Base-by-base conservation (phyloP, 2,888 invertebrate genomes). In the Cheiracanthium punctorium region DNA sequence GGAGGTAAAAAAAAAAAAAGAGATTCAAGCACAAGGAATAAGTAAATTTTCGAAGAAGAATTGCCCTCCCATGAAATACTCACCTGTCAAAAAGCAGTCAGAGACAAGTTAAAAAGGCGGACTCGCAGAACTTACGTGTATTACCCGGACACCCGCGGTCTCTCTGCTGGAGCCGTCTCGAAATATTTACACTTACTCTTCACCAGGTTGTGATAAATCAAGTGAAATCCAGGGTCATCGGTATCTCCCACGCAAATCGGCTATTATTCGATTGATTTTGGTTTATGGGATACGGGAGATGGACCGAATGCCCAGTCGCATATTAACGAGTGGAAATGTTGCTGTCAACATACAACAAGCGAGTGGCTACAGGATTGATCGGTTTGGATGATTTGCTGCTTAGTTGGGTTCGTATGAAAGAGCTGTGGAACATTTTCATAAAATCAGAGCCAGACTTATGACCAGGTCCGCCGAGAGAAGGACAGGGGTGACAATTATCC, bases 131-230 rank as follows among this genome's bases (percentile, higher is more conserved):
- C 17, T 24, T 80, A 20, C 85, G 71, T 75, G 80, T 43, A 71
- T 75, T 82, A 76, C 76, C 72, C 10, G 41, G 32, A 70, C 75
- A 58, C 80, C 80, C 30, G 37, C 30, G 0, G 85, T 1, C 24
- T 48, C 76, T 28, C 82, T 29, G 71, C 72, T 32, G 24, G 82
- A 75, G 75, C 85, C 71, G 75, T 86, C 85, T 71, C 32, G 80
- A 75, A 86, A 86, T 86, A 86, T 86, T 86, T 86, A 86, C 85
- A 75, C 85, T 80, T 86, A 75, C 80, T 86, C 85, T 80, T 86
- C 85, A 86, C 85, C 85, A 86, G 85, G 85, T 86, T 80, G 75
- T 58, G 30, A 86, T 86, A 86, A 86, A 86, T 86, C 85, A 86
- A 69, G 30, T n/a, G 52, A 73, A 69, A 32, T 69, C 79, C 79